Percentiles rank a stretch among this genome's conserved stretches.
Conservation (phyloP, 2,113 vertebrate species). For the Bujurquina vittata region DNA sequence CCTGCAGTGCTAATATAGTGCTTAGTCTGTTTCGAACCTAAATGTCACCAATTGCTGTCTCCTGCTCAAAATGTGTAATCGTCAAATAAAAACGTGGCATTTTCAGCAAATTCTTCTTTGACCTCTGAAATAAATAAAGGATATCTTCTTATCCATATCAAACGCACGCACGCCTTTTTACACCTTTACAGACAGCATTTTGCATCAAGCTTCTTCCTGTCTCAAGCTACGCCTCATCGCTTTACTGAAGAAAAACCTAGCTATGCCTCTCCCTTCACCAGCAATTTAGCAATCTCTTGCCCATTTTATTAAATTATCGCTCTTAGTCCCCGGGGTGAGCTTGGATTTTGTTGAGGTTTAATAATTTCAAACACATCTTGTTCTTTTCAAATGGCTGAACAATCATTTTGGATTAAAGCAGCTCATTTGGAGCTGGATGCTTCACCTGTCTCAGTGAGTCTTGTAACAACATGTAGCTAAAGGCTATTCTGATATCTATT, state of each 20-base stretch:
- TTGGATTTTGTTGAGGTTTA: neutral
- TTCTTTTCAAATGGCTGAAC: neutral
- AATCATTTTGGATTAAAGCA: neutral
- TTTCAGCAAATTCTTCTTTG: no score
- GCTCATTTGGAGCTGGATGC: constrained; percentile 12
- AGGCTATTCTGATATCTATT: constrained; percentile 51
- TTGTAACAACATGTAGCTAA: constrained; percentile 41
- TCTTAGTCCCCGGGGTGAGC: neutral
- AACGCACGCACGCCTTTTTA: neutral
- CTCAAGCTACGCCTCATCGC: neutral
- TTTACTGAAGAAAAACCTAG: neutral
- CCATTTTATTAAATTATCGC: neutral
- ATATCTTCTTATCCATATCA: no score
- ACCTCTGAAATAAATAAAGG: no score
- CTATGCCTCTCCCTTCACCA: neutral
- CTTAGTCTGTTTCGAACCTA: no score
- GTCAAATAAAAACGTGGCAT: no score
- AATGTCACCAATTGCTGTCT: no score
- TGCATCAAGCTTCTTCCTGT: neutral
- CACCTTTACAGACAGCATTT: neutral
- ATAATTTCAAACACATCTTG: neutral
- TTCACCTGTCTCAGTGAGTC: constrained; percentile 31
- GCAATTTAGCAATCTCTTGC: neutral
- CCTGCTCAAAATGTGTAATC: no score
- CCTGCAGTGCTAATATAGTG: no score